These are phyloP conservation scores for Mus minutoides DNA, from an alignment of 2,797 vertebrate genomes.

Conservation along the genomic window DNA sequence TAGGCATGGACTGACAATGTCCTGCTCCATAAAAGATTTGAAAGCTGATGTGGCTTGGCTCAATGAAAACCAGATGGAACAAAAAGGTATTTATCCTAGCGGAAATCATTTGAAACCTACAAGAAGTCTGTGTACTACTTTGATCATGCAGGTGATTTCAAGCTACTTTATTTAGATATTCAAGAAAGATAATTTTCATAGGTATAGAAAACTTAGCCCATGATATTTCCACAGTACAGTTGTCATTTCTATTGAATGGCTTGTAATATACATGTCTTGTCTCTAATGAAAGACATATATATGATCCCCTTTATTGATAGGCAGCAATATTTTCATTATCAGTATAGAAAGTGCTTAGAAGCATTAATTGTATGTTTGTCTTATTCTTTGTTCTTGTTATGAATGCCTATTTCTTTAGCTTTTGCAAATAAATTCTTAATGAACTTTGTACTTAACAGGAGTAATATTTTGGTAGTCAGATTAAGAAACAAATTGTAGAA, in stretches of 20 bases:
- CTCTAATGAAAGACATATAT: background rate
- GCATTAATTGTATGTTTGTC: background rate
- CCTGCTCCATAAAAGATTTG: background rate
- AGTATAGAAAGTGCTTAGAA: conserved; percentile 42
- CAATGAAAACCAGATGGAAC: background rate
- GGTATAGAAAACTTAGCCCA: conserved; percentile 18
- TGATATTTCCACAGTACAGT: background rate
- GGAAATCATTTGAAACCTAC: too few relatives aligned
- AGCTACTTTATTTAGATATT: conserved; percentile 34
- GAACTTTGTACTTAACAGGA: conserved; percentile 32
- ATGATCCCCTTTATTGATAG: background rate
- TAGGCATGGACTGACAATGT: background rate
- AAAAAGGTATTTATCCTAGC: background rate
- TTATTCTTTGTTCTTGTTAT: conserved; percentile 7
- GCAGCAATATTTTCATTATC: conserved; percentile 19
- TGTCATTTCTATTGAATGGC: conserved; percentile 17
- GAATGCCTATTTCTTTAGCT: conserved; percentile 19
- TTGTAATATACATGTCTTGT: background rate
- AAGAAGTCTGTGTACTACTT: background rate
- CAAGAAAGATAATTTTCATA: conserved; percentile 15
- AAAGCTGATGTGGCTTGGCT: background rate
- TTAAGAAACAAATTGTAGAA: conserved; percentile 11
- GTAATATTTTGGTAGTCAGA: conserved; percentile 28
- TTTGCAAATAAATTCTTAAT: conserved; percentile 18
- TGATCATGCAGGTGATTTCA: background rate